These are phyloP conservation scores for Paratrypauchen microcephalus DNA, from an alignment of 2,797 vertebrate genomes.

Conservation along the genomic window DNA sequence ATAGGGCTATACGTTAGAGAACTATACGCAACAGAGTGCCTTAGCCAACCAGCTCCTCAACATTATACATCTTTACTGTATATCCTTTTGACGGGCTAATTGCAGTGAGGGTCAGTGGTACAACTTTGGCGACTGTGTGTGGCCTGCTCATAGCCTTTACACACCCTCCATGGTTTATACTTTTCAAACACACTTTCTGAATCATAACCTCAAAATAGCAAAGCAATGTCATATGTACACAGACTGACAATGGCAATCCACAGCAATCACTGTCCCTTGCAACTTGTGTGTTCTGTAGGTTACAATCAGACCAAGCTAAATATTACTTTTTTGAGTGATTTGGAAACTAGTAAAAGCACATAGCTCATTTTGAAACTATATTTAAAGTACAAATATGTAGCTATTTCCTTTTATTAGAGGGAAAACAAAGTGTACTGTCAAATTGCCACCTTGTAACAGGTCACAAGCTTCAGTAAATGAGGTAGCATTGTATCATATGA, in stretches of 20 bases:
- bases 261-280: constrained; percentile 7
- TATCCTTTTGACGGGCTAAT: not conserved
- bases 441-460: not conserved
- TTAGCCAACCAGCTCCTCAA: constrained; percentile 17
- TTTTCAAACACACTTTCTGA: constrained; percentile 2
- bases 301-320: not conserved
- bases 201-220: not conserved
- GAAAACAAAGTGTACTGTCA: not conserved
- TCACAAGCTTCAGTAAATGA: constrained; percentile 15
- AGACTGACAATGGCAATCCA: not conserved
- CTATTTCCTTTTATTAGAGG: not conserved
- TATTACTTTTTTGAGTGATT: no score
- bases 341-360: no score
- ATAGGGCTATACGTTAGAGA: constrained; percentile 44
- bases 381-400: no score
- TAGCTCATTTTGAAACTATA: not conserved
- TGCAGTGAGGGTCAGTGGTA: not conserved
- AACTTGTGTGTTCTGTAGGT: not conserved
- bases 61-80: not conserved
- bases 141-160: not conserved
- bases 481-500: constrained; percentile 9
- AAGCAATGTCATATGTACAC: constrained; percentile 6
- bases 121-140: constrained; percentile 3
- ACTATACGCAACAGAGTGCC: constrained; percentile 34
- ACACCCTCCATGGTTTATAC: not conserved